Evolutionary conservation across 2,797 vertebrate species (phyloP).

Genomic region (Pseudopleuronectes americanus): DNA sequence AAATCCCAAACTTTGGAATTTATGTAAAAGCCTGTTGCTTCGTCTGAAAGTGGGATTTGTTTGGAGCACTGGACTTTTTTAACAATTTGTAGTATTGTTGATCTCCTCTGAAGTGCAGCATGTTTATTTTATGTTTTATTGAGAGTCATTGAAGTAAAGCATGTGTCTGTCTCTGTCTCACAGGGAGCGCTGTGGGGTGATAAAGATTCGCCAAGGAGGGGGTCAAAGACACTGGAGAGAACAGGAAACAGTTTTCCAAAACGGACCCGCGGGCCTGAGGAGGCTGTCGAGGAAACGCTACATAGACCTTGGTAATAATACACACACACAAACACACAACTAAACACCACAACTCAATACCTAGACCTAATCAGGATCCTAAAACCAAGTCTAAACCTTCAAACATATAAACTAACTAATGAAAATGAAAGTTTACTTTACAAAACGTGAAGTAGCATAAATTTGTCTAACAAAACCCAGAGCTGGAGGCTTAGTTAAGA

Average conservation of each 20-base stretch:
- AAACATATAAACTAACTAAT: too few species aligned
- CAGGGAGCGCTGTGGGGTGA: constrained; percentile 88
- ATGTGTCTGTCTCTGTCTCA: constrained; percentile 32
- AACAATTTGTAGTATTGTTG: not conserved
- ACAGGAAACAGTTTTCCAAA: constrained; percentile 86
- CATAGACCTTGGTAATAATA: constrained; percentile 90
- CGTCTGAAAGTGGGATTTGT: not conserved
- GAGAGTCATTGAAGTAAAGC: too few species aligned
- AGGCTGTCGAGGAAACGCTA: constrained; percentile 93
- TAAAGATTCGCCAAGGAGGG: constrained; percentile 89
- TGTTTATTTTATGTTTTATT: not conserved
- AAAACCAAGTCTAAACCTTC: too few species aligned
- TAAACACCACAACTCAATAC: too few species aligned
- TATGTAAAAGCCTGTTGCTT: too few species aligned
- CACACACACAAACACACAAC: not conserved
- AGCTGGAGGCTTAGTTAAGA: too few species aligned
- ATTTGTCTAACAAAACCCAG: too few species aligned
- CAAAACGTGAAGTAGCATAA: too few species aligned
- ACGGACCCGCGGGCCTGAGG: constrained; percentile 82
- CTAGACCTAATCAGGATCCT: too few species aligned
- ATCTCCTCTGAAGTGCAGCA: not conserved
- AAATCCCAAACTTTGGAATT: not conserved
- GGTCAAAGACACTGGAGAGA: constrained; percentile 85
- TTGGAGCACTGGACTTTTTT: too few species aligned
- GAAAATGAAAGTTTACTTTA: too few species aligned